Percentiles rank a stretch among this genome's conserved stretches.
phyloP scores from a whole-genome alignment of 92 coral and sea anemone genomes.

The Galaxea fascicularis region DNA sequence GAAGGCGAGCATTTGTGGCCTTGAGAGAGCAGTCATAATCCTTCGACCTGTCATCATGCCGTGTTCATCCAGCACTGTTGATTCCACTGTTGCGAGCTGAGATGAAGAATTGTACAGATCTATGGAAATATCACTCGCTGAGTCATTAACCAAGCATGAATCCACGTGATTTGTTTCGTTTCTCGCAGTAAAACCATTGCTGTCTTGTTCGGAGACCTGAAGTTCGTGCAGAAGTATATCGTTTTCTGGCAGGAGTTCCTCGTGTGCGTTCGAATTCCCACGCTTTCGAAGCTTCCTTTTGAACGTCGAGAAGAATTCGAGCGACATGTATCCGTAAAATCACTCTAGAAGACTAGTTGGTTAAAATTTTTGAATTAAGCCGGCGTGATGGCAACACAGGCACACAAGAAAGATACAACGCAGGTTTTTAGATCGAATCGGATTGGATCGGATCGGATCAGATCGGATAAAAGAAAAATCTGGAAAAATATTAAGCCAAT shows the following conservation, averaged over 20 bases:
- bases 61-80: background rate
- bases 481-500: no score
- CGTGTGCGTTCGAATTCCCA: background rate
- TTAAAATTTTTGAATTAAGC: background rate
- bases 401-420: no score
- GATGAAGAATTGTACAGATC: background rate
- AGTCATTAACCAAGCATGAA: background rate
- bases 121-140: background rate
- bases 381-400: no score
- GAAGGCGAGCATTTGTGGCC: background rate
- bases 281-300: background rate
- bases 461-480: no score
- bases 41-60: background rate
- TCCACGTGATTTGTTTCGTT: background rate
- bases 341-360: background rate
- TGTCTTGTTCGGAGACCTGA: background rate
- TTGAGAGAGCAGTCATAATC: background rate
- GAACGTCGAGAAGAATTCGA: conserved; percentile 1
- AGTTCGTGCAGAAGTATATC: background rate
- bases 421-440: no score
- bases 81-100: background rate
- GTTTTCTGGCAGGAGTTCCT: conserved; percentile 26
- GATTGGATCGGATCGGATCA: no score
- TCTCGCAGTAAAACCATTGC: background rate
- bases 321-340: conserved; percentile 4